phyloP scores from a whole-genome alignment of 2,113 vertebrate genomes.

The Gopherus evgoodei region DNA sequence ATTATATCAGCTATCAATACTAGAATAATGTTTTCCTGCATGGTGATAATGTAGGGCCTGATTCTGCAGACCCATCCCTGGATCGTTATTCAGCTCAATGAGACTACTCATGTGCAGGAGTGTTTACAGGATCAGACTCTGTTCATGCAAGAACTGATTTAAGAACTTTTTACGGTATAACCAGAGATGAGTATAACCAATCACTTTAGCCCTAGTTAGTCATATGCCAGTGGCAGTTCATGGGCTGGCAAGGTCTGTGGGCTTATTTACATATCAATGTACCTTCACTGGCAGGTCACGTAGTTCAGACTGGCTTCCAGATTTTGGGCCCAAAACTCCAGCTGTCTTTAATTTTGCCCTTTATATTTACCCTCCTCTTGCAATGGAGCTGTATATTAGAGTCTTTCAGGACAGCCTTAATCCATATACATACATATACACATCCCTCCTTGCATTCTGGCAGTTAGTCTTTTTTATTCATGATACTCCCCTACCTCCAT shows the following conservation, averaged over 20 bases:
- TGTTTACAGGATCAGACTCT: neutral
- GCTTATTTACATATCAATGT: neutral
- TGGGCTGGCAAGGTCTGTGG: neutral
- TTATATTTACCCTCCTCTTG: neutral
- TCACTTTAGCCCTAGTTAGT: neutral
- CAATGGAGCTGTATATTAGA: no score
- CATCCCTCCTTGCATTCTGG: no score
- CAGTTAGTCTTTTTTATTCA: neutral
- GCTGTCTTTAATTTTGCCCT: neutral
- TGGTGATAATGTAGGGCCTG: neutral
- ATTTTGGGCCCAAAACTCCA: neutral
- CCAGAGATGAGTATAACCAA: fast-evolving
- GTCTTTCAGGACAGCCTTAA: no score
- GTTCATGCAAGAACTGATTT: neutral
- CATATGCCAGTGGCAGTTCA: neutral
- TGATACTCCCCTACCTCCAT: neutral
- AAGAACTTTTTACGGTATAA: neutral
- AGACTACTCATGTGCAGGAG: neutral
- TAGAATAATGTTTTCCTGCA: neutral
- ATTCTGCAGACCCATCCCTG: neutral
- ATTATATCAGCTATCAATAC: neutral
- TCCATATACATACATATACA: neutral
- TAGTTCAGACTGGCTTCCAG: neutral
- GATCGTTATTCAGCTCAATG: fast-evolving
- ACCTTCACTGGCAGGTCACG: neutral